Percentiles rank a stretch among this genome's conserved stretches.
These are phyloP conservation scores for Hybos culiciformis DNA, from an alignment of 2,888 invertebrate species.

Conservation along the genomic window DNA sequence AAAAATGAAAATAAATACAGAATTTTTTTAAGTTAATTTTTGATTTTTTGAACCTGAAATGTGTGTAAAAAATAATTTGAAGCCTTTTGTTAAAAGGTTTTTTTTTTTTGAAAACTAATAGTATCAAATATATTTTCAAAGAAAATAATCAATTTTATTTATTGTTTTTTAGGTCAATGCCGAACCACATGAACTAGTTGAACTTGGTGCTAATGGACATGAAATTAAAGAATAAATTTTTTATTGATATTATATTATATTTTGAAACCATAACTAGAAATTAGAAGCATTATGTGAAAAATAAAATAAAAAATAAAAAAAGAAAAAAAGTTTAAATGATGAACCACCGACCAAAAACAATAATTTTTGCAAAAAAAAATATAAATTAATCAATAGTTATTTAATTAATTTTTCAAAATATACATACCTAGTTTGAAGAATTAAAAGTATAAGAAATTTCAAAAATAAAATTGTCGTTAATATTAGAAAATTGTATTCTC, in stretches of 20 bases:
- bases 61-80: too few species aligned
- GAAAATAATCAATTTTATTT: background rate
- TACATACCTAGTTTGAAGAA: background rate
- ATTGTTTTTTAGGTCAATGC: slow-evolving; percentile 29
- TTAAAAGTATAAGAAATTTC: background rate
- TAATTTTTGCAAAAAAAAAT: background rate
- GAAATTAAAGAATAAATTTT: slow-evolving; percentile 32
- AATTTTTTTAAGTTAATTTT: too few species aligned
- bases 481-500: background rate
- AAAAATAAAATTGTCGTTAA: background rate
- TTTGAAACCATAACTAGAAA: too few species aligned
- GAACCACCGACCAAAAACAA: background rate
- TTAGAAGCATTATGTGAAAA: background rate
- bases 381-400: background rate
- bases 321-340: background rate
- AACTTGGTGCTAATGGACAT: slow-evolving; percentile 39
- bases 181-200: slow-evolving; percentile 53
- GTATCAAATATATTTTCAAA: too few species aligned
- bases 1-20: background rate
- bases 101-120: too few species aligned
- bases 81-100: too few species aligned
- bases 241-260: background rate
- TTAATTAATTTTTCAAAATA: background rate
- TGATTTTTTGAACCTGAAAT: too few species aligned
- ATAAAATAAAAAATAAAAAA: background rate